Evolutionary conservation across 2,797 vertebrate species (phyloP).

Genomic region (Mastacembelus armatus): DNA sequence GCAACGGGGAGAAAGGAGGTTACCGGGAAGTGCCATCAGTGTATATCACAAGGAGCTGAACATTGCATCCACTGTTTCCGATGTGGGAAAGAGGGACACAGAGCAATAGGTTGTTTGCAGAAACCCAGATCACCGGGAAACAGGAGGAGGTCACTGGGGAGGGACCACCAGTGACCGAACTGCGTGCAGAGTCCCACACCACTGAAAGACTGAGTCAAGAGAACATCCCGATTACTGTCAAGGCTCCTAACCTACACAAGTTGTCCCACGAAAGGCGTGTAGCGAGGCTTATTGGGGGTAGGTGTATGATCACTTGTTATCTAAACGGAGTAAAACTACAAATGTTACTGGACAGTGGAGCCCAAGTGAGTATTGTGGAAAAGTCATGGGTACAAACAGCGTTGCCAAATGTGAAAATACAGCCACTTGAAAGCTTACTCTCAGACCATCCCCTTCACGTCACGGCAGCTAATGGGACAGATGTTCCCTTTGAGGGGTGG

Average conservation of each 20-base stretch:
- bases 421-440: slow-evolving; percentile 19
- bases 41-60: rapidly evolving
- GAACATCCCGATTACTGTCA: neutral
- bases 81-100: slow-evolving; percentile 15
- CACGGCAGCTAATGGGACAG: slow-evolving; percentile 37
- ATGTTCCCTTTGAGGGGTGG: slow-evolving; percentile 47
- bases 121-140: slow-evolving; percentile 24
- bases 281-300: slow-evolving; percentile 20
- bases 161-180: slow-evolving; percentile 34
- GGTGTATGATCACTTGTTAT: slow-evolving; percentile 13
- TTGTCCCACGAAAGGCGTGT: neutral
- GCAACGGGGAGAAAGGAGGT: neutral
- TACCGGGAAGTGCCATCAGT: slow-evolving; percentile 3
- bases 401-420: slow-evolving; percentile 20
- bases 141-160: slow-evolving; percentile 22
- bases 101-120: neutral
- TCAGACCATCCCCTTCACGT: neutral
- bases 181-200: too few relatives aligned
- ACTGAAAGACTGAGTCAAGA: neutral
- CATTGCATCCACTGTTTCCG: neutral
- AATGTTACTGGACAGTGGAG: slow-evolving; percentile 22
- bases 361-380: slow-evolving; percentile 17
- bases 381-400: too few relatives aligned
- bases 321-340: neutral
- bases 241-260: neutral